Percentiles rank a stretch among this genome's conserved stretches.
Evolutionary conservation across 1,140 invertebrate genomes (phyloP).

Genomic region (Hylaeus anthracinus): DNA sequence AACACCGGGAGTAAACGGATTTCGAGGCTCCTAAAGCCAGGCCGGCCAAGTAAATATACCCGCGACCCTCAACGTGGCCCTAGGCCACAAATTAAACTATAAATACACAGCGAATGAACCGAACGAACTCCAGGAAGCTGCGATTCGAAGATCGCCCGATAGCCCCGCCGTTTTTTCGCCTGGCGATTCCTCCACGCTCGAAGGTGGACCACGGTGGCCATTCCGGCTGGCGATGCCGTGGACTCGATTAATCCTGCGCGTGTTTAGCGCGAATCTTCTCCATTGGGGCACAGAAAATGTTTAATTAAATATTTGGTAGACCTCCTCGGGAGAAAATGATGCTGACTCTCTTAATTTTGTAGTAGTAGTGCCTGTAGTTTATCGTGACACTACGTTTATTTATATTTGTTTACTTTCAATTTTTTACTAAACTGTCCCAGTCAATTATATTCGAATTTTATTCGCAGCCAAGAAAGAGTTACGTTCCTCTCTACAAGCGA

Average conservation of each 20-base stretch:
- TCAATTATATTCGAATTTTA: background rate
- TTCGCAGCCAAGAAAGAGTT: background rate
- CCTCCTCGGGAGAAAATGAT: no score
- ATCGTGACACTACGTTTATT: no score
- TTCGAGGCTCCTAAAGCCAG: slow-evolving; percentile 56
- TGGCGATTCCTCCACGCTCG: no score
- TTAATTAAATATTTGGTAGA: no score
- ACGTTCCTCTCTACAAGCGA: background rate
- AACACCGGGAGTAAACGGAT: slow-evolving; percentile 58
- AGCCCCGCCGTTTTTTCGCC: background rate
- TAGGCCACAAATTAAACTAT: slow-evolving; percentile 79
- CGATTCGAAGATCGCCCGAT: slow-evolving; percentile 25
- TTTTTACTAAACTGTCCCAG: background rate
- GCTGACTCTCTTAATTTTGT: no score
- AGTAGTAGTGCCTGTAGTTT: no score
- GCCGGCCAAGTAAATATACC: slow-evolving; percentile 73
- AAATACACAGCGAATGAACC: slow-evolving; percentile 71
- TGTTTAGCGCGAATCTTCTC: no score
- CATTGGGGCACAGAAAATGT: no score
- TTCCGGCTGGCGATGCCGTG: no score
- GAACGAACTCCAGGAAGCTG: slow-evolving; percentile 57
- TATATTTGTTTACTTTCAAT: background rate
- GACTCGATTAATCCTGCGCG: background rate
- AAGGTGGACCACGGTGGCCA: background rate
- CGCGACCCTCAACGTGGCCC: slow-evolving; percentile 73